Conservation (phyloP, 2,797 vertebrate species). For the Peromyscus eremicus region DNA sequence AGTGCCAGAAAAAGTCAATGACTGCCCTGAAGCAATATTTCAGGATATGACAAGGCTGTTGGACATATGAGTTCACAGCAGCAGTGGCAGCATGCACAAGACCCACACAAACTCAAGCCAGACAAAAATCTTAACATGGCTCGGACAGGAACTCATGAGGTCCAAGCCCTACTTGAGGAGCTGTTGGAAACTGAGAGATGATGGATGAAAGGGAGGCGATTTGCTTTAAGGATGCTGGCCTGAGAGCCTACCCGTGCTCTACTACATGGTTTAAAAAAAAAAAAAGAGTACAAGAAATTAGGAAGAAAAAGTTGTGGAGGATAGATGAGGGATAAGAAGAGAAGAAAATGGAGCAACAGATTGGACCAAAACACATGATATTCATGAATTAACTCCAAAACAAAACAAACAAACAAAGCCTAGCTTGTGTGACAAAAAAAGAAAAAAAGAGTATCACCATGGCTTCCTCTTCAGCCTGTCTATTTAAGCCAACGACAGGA, state of each 20-base stretch:
- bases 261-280: not conserved
- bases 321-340: not conserved
- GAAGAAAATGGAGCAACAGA: not conserved
- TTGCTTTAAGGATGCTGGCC: not conserved
- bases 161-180: not conserved
- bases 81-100: too few relatives aligned
- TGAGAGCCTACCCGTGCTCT: not conserved
- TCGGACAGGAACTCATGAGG: not conserved
- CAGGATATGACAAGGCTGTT: not conserved
- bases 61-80: not conserved
- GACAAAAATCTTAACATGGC: not conserved
- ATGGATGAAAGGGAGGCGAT: not conserved
- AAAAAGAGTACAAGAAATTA: not conserved
- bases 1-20: not conserved
- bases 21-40: not conserved
- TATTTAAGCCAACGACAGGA: not conserved
- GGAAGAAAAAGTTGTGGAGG: not conserved
- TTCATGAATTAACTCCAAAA: not conserved
- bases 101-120: not conserved
- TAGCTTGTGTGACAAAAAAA: not conserved
- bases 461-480: not conserved
- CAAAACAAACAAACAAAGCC: too few relatives aligned
- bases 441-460: not conserved
- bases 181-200: not conserved
- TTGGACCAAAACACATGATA: not conserved